Evolutionary conservation across 2,113 vertebrate species (phyloP).

Genomic region (Nipponia nippon): DNA sequence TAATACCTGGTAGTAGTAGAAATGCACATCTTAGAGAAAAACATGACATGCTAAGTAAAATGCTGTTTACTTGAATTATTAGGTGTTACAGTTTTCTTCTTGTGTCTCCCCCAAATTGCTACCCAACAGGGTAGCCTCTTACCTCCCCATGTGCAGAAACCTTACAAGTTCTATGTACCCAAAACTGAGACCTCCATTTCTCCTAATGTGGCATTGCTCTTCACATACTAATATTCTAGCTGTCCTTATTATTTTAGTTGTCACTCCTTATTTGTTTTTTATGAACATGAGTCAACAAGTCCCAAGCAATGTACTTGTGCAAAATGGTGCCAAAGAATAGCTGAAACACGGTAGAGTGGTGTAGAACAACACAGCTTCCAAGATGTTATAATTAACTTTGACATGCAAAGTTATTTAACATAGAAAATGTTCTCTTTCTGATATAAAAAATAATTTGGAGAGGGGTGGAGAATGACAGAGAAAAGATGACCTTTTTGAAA

Average conservation of each 20-base stretch:
- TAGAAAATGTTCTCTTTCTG: not conserved
- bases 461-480: not conserved
- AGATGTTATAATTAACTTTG: not conserved
- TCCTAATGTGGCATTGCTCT: slow-evolving; percentile 61
- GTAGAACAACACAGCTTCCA: not conserved
- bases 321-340: not conserved
- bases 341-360: not conserved
- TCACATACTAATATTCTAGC: slow-evolving; percentile 48
- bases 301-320: not conserved
- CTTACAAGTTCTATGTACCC: not conserved
- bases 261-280: not conserved
- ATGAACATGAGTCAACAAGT: slow-evolving; percentile 3
- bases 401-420: not conserved
- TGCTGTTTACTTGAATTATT: not conserved
- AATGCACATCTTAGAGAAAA: not conserved
- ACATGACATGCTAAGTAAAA: not conserved
- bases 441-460: not conserved
- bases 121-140: not conserved
- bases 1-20: not conserved
- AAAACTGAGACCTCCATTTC: slow-evolving; percentile 66
- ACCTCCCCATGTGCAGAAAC: not conserved
- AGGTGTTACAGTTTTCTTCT: not conserved
- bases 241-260: slow-evolving; percentile 24
- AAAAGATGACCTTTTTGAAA: not conserved
- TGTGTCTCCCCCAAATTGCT: not conserved